A percentile compares a stretch with the other conserved stretches of the same genome.
Evolutionary conservation across 2,797 vertebrate species (phyloP).

Genomic region (Falco berigora): DNA sequence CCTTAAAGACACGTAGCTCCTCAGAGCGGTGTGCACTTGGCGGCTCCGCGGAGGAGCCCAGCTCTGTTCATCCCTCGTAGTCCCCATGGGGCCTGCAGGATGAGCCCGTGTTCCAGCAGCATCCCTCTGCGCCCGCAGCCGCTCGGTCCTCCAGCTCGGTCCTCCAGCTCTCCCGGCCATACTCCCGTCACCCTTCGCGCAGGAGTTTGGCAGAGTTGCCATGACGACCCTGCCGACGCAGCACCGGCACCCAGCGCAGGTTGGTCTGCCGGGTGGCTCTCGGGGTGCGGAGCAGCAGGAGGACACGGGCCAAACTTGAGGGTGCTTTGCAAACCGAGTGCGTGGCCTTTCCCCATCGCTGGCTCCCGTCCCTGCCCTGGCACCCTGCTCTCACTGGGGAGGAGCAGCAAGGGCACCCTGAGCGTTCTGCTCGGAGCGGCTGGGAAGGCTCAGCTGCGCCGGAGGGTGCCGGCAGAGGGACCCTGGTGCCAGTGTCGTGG

Average conservation of each 20-base stretch:
- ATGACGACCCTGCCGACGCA: neutral
- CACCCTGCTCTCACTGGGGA: neutral
- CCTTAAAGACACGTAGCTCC: neutral
- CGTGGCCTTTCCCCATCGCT: rapidly evolving
- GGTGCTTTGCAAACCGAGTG: neutral
- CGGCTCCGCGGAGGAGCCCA: rapidly evolving
- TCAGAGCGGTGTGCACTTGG: rapidly evolving
- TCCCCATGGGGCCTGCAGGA: rapidly evolving
- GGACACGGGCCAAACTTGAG: rapidly evolving
- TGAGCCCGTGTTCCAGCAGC: neutral
- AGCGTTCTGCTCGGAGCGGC: neutral
- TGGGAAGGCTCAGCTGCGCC: neutral
- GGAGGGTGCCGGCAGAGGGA: neutral
- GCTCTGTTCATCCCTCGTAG: neutral
- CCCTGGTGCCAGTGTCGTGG: neutral
- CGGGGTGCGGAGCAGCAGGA: too few species aligned
- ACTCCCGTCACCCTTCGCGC: neutral
- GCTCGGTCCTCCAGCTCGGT: neutral
- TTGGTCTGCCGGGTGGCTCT: neutral
- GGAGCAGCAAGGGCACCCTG: neutral
- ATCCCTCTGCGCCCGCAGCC: rapidly evolving
- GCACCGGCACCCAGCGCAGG: neutral
- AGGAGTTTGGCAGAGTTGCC: constrained; percentile 28
- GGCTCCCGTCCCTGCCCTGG: rapidly evolving
- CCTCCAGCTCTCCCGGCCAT: rapidly evolving